Evolutionary conservation across 2,797 vertebrate species (phyloP), one percentile per base, ranked within the genome.

Genomic region (Echeneis naucrates): DNA sequence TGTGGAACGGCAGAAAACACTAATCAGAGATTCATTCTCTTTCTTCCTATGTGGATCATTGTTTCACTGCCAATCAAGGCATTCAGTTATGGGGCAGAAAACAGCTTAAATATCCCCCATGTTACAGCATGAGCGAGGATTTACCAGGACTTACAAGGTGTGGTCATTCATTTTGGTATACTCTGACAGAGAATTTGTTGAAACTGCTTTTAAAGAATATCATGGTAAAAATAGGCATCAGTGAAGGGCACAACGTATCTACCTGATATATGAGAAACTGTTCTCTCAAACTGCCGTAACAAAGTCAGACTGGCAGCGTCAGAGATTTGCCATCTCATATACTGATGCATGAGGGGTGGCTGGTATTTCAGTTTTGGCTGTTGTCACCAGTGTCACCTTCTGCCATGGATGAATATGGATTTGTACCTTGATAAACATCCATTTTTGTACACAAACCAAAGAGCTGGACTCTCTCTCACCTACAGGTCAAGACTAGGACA

Each of bases 1-100:
- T 32, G 38, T 50, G 30, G 54, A 76, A 57, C 42, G 32, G 2
- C 30, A 52, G n/a, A 56, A 38, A 61, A 42, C 64, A 68, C 23
- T 45, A 44, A 45, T 2, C 1, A 27, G 4, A 26, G n/a, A 55
- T 33, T 35, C 4, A 8, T 48, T 42, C 19, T 14, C 57, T 9
- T 7, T 59, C 8, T 32, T 47, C 21, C 47, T 52, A 11, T 21
- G 38, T 17, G 56, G 59, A 52, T 23, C 0, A 50, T 19, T 53
- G 19, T 55, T 72, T 64, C 5, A 24, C 50, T 65, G 48, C 17
- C 73, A 57, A 48, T 32, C 4, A 11, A 40, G 13, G 24, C 17
- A 33, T 68, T 23, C 59, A 50, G 50, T 64, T 42, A 23, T 27
- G 35, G 21, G n/a, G n/a, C n/a, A n/a, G n/a, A n/a, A n/a, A n/a